These are phyloP conservation scores for Tryphoninae sp. DNA, from an alignment of 2,888 invertebrate species.

Conservation along the genomic window DNA sequence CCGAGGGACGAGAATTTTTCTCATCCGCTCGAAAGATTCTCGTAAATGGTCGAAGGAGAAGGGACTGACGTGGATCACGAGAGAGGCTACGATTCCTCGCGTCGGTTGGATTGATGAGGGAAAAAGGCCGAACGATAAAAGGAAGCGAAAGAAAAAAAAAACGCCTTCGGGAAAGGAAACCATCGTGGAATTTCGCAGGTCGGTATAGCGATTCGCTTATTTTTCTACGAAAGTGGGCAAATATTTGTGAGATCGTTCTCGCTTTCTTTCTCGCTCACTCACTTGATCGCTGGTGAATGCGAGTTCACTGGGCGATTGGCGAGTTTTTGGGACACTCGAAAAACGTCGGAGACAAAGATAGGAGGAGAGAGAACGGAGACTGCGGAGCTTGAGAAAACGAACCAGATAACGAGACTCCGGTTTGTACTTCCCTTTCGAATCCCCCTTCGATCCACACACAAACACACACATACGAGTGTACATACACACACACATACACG, in stretches of 20 bases:
- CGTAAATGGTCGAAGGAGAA: background rate
- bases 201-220: constrained; percentile 6
- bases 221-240: constrained; percentile 40
- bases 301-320: background rate
- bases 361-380: background rate
- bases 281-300: too few relatives aligned
- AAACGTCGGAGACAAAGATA: background rate
- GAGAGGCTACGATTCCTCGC: background rate
- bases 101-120: background rate
- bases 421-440: background rate
- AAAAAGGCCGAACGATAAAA: background rate
- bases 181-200: constrained; percentile 1
- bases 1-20: too few relatives aligned
- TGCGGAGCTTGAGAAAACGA: background rate
- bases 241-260: constrained; percentile 56
- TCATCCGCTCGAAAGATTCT: too few relatives aligned
- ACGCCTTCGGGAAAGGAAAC: background rate
- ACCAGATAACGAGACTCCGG: constrained; percentile 2
- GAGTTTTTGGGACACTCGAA: constrained; percentile 18
- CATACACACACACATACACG: background rate
- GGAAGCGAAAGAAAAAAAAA: background rate
- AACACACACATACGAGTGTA: background rate
- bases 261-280: background rate
- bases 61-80: background rate
- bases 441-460: background rate